These are phyloP conservation scores for Drosophila subsilvestris DNA, from an alignment of 2,888 invertebrate genomes.

Conservation along the genomic window DNA sequence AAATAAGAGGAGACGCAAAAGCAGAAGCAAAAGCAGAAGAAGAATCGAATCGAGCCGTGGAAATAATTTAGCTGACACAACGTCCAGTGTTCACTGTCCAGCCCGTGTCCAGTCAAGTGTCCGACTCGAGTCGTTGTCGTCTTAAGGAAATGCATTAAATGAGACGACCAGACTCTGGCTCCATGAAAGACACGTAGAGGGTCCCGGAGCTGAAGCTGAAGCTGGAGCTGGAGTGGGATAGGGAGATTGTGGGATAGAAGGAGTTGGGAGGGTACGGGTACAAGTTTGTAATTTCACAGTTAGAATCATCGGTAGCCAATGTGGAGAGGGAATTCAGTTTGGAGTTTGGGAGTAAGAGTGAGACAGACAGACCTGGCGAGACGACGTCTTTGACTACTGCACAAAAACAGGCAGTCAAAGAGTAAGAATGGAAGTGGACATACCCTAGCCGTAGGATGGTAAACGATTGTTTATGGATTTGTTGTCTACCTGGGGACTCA, in stretches of 20 bases:
- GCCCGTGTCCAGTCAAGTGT: conserved; percentile 55
- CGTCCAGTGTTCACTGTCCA: conserved; percentile 51
- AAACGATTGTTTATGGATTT: too few relatives aligned
- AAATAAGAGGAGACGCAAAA: background rate
- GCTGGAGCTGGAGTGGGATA: background rate
- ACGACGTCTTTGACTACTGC: conserved; percentile 25
- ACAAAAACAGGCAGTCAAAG: conserved; percentile 33
- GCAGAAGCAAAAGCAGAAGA: conserved; percentile 2
- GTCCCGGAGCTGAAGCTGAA: background rate
- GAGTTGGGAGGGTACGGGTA: conserved; percentile 16
- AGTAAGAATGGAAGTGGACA: conserved; percentile 2
- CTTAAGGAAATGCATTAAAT: conserved; percentile 77
- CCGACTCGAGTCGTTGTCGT: conserved; percentile 53
- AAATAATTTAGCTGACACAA: conserved; percentile 73
- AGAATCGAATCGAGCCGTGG: conserved; percentile 50
- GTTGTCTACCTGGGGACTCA: too few relatives aligned
- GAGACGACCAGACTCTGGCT: conserved; percentile 43
- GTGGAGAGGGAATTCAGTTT: conserved; percentile 24
- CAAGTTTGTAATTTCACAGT: conserved; percentile 66
- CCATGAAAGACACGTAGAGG: conserved; percentile 4
- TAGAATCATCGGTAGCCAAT: conserved; percentile 46
- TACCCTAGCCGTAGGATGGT: background rate
- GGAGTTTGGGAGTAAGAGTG: conserved; percentile 5
- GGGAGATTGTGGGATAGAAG: background rate
- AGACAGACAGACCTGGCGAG: conserved; percentile 5